A percentile compares a stretch with the other conserved stretches of the same genome.
Evolutionary conservation across 2,888 invertebrate species (phyloP).

Genomic region (Catocala sponsa): DNA sequence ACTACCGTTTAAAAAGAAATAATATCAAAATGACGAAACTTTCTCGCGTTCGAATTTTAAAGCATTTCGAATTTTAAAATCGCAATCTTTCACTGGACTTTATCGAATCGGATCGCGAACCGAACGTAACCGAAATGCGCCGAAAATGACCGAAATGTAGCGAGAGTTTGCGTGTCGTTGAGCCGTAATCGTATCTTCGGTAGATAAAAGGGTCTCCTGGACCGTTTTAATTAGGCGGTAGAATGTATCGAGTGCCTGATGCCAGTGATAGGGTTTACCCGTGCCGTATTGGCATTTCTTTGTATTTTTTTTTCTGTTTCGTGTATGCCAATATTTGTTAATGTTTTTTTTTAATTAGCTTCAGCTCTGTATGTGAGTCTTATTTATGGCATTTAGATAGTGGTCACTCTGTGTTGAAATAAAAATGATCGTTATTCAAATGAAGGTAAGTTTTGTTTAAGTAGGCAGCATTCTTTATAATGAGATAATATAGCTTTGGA

Average conservation of each 20-base stretch:
- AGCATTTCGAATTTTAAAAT: slow-evolving; percentile 48
- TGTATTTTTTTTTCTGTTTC: slow-evolving; percentile 39
- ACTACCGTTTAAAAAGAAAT: slow-evolving; percentile 17
- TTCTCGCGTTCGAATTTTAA: slow-evolving; percentile 36
- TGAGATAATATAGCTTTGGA: too few relatives aligned
- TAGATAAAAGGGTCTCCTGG: slow-evolving; percentile 81
- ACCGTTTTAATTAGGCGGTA: slow-evolving; percentile 86
- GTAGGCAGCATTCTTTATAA: too few relatives aligned
- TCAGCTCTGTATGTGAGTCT: slow-evolving; percentile 29
- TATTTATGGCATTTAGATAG: slow-evolving; percentile 22
- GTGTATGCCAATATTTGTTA: slow-evolving; percentile 22
- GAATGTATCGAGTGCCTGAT: slow-evolving; percentile 75
- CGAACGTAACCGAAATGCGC: slow-evolving; percentile 45
- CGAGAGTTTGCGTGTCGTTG: slow-evolving; percentile 81
- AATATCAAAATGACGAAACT: slow-evolving; percentile 26
- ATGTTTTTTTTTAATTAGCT: slow-evolving; percentile 34
- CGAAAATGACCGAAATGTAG: slow-evolving; percentile 49
- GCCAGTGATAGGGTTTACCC: slow-evolving; percentile 66
- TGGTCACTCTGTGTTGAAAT: neutral
- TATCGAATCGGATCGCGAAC: slow-evolving; percentile 48
- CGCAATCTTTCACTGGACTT: slow-evolving; percentile 49
- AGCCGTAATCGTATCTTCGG: slow-evolving; percentile 81
- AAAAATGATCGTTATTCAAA: slow-evolving; percentile 1
- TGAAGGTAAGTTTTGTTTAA: neutral
- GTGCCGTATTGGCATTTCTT: slow-evolving; percentile 39